These are phyloP conservation scores for Drosophila virilis DNA, from an alignment of 1,140 invertebrate genomes.

Conservation along the genomic window DNA sequence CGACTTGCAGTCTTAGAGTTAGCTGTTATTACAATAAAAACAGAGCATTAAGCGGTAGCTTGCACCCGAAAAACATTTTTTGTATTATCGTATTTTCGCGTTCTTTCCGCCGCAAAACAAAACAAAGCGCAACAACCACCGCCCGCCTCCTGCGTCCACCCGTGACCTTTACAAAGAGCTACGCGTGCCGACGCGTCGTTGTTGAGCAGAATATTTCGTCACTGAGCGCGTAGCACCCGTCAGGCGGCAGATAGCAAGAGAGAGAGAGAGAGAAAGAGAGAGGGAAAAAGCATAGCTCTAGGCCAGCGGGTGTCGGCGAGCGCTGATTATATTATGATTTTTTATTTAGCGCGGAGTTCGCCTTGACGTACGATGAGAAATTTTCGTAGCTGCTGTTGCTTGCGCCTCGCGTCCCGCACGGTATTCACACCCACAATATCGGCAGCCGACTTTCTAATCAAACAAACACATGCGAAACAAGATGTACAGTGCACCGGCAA, in stretches of 20 bases:
- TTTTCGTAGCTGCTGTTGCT: slow-evolving; percentile 44
- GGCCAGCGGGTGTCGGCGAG: slow-evolving; percentile 30
- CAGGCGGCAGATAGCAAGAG: slow-evolving; percentile 9
- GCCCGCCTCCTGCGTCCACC: slow-evolving; percentile 7
- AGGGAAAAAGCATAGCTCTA: slow-evolving; percentile 10
- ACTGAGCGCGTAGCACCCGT: slow-evolving; percentile 31
- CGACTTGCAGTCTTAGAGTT: neutral
- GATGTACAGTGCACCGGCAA: slow-evolving; percentile 57
- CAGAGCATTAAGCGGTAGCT: neutral
- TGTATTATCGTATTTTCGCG: slow-evolving; percentile 13
- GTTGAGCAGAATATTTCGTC: slow-evolving; percentile 48
- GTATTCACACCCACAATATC: slow-evolving; percentile 30
- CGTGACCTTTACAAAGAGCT: slow-evolving; percentile 46
- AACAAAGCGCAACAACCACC: slow-evolving; percentile 23
- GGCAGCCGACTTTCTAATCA: slow-evolving; percentile 74
- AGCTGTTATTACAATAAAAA: neutral
- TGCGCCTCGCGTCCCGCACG: slow-evolving; percentile 11
- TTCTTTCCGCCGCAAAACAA: slow-evolving; percentile 17
- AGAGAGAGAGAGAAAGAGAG: slow-evolving; percentile 12
- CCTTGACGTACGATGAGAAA: slow-evolving; percentile 45
- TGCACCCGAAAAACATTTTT: neutral
- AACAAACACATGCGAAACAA: slow-evolving; percentile 53
- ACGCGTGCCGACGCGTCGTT: slow-evolving; percentile 16
- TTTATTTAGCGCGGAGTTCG: slow-evolving; percentile 38
- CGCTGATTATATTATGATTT: slow-evolving; percentile 34